phyloP scores from a whole-genome alignment of 92 coral and sea anemone species.

The Pocillopora meandrina region DNA sequence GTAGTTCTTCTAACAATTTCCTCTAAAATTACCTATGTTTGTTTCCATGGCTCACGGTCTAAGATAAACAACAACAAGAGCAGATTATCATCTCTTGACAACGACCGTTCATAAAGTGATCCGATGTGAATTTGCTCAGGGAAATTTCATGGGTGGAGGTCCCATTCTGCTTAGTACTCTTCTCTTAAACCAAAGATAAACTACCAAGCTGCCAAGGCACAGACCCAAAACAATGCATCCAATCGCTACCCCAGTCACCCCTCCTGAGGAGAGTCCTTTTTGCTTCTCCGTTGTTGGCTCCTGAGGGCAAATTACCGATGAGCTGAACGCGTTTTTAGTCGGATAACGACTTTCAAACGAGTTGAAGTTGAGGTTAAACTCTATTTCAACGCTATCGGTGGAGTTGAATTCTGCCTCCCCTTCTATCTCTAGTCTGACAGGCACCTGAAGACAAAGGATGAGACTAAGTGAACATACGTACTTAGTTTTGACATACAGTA shows the following conservation, averaged over 20 bases:
- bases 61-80: no score
- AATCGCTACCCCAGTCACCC: constrained; percentile 38
- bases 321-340: constrained; percentile 6
- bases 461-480: not conserved
- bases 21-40: no score
- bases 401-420: constrained; percentile 32
- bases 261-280: constrained; percentile 31
- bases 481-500: no score
- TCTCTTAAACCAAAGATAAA: constrained; percentile 13
- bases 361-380: constrained; percentile 29
- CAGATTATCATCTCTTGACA: no score
- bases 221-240: constrained; percentile 27
- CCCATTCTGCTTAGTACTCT: constrained; percentile 21
- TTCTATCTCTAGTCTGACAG: constrained; percentile 26
- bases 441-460: constrained; percentile 14
- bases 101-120: no score
- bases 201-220: constrained; percentile 3
- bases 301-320: constrained; percentile 24
- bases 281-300: constrained; percentile 22
- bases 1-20: no score
- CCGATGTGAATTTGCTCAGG: not conserved
- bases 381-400: constrained; percentile 13
- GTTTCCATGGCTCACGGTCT: no score
- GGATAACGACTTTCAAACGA: constrained; percentile 49
- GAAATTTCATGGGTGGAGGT: constrained; percentile 22